Evolutionary conservation across 2,113 vertebrate species (phyloP), one percentile per base, ranked within the genome.

Genomic region (Sialia sialis): DNA sequence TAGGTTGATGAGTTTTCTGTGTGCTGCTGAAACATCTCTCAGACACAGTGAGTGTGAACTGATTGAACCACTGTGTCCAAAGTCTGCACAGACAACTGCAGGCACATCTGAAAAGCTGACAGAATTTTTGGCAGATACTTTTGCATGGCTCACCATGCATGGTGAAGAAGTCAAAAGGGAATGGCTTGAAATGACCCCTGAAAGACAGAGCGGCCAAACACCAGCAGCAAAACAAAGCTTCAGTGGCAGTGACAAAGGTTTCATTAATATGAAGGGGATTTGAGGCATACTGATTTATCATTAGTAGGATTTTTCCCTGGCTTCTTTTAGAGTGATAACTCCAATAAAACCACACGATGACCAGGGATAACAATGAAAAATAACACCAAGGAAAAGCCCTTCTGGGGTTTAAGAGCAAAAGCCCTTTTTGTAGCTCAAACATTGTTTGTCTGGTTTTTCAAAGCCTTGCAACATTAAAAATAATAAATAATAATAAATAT

Each of bases 381-480:
- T 36, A 68, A 5, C 30, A 52, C 11, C 13, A 60, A 63, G 27
- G 26, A 87, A 92, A 84, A 84, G 21, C 15, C 3, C 15, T 67
- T 34, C 38, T 36, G 22, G 46, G 23, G 1, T 70, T 72, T 62
- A 64, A 70, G 43, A 54, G 56, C 16, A 46, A 30, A 63, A 30
- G 22, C 44, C 27, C 2, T 9, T 32, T 49, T n/a, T 15, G 27
- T 77, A 82, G 29, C 39, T 88, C 29, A 54, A 11, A 46, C 48
- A 78, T 64, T 93, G 25, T 58, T 43, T 25, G 7, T 46, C 60
- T 81, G n/a, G 6, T 85, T 89, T 92, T 94, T 76, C 20, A 49
- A 68, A 54, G 27, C 12, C 36, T 75, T 74, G 21, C 30, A 89
- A 64, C 43, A 88, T 21, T 55, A 66, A 78, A 60, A 62, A 30